A percentile compares a stretch with the other conserved stretches of the same genome.
phyloP scores from a whole-genome alignment of 2,113 vertebrate genomes.

The Corythornis vintsioides region DNA sequence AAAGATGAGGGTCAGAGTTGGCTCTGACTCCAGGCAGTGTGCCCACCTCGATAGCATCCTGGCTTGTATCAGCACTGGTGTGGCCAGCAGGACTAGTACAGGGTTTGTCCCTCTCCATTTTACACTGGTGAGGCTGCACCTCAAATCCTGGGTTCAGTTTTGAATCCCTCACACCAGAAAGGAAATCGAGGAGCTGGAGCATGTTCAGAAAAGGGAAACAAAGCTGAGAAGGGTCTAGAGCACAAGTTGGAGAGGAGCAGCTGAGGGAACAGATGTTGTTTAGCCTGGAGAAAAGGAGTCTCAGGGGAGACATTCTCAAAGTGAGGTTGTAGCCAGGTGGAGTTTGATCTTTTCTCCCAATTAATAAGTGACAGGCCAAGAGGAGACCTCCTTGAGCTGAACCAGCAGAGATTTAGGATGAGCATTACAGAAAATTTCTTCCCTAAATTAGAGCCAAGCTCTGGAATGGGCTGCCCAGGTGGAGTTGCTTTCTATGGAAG shows the following conservation, averaged over 20 bases:
- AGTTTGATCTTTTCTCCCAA: not conserved
- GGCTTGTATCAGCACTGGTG: fast-evolving
- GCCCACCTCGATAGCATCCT: not conserved
- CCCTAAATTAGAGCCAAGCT: not conserved
- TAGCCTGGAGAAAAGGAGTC: not conserved
- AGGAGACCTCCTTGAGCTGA: not conserved
- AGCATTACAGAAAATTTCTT: not conserved
- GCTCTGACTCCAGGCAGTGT: not conserved
- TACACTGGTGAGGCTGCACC: not conserved
- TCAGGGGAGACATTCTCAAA: not conserved
- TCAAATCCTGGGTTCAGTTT: fast-evolving
- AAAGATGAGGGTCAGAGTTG: not conserved
- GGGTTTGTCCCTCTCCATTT: not conserved
- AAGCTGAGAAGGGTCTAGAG: not conserved
- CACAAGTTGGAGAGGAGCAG: too few species aligned
- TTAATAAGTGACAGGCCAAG: not conserved
- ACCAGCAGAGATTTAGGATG: not conserved
- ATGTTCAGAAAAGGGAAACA: fast-evolving
- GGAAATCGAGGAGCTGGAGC: not conserved
- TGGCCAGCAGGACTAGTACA: not conserved
- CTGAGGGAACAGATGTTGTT: not conserved
- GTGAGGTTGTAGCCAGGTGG: too few species aligned
- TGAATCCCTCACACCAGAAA: not conserved
- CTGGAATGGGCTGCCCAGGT: not conserved
- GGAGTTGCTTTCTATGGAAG: not conserved